phyloP scores from a whole-genome alignment of 2,888 invertebrate genomes.

The Nephrocerus scutellatus region DNA sequence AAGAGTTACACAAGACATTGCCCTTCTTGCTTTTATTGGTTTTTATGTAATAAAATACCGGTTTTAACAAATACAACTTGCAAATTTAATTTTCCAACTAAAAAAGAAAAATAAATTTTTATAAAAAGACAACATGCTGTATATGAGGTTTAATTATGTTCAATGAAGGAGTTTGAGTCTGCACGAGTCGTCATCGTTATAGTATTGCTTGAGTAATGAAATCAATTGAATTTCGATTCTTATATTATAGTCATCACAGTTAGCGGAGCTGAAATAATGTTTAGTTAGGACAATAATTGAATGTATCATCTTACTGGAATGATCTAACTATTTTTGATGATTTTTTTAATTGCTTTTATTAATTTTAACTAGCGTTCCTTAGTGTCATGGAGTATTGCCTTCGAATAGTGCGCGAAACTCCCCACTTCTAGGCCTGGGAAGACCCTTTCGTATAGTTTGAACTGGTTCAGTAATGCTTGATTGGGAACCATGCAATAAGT shows the following conservation, averaged over 20 bases:
- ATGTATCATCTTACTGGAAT: conserved; percentile 40
- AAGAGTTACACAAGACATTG: conserved; percentile 34
- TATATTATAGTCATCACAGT: conserved; percentile 49
- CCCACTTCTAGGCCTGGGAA: conserved; percentile 47
- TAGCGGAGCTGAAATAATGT: conserved; percentile 49
- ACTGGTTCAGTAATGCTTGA: conserved; percentile 45
- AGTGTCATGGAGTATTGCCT: conserved; percentile 49
- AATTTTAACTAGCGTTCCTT: conserved; percentile 29
- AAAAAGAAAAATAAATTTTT: conserved; percentile 28
- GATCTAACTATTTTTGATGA: conserved; percentile 36
- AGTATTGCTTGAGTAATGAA: conserved; percentile 31
- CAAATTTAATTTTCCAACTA: conserved; percentile 33
- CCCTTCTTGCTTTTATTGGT: conserved; percentile 47
- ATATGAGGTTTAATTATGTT: background rate
- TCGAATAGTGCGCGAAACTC: conserved; percentile 49
- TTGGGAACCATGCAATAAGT: conserved; percentile 45
- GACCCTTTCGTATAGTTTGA: conserved; percentile 47
- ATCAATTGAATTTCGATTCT: conserved; percentile 42
- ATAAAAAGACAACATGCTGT: conserved; percentile 29
- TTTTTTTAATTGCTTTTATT: conserved; percentile 24
- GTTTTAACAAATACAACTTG: conserved; percentile 38
- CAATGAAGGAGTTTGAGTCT: conserved; percentile 28
- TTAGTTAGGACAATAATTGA: conserved; percentile 41
- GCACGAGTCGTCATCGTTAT: conserved; percentile 31
- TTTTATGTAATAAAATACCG: conserved; percentile 47